Percentiles rank a stretch among this genome's conserved stretches.
Conservation (phyloP, 2,113 vertebrate species). For the Lampris megalopsis region DNA sequence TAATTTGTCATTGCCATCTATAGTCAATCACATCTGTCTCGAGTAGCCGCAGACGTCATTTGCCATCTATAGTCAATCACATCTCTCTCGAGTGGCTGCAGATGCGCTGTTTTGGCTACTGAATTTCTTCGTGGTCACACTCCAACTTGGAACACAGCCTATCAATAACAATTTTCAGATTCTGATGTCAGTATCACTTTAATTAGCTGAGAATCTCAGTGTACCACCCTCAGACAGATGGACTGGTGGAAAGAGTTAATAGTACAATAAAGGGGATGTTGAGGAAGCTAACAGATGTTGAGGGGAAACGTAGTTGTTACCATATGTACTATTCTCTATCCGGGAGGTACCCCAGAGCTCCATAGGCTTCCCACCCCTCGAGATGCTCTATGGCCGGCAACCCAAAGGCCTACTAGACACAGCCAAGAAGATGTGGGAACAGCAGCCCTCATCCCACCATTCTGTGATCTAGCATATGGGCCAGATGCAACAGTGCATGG, state of each 20-base stretch:
- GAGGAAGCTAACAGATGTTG: background rate
- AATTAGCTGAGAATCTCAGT: background rate
- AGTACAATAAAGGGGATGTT: background rate
- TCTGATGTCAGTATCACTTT: no score
- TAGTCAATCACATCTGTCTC: no score
- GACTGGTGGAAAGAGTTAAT: background rate
- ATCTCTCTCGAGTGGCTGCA: no score
- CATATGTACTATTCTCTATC: background rate
- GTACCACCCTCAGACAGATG: background rate
- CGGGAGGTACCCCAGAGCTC: background rate
- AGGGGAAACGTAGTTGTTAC: background rate
- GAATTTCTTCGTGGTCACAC: no score
- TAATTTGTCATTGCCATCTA: no score
- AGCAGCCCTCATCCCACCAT: background rate
- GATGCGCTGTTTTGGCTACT: no score
- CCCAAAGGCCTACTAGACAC: constrained; percentile 6
- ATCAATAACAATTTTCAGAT: no score
- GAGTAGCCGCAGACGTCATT: no score
- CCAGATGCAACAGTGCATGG: background rate
- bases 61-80: no score
- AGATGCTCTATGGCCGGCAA: background rate
- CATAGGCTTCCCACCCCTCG: background rate
- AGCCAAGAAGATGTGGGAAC: constrained; percentile 3
- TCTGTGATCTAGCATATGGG: constrained; percentile 1
- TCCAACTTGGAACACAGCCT: no score